These are phyloP conservation scores for Diadophis punctatus DNA, from an alignment of 2,113 vertebrate species.

Conservation along the genomic window DNA sequence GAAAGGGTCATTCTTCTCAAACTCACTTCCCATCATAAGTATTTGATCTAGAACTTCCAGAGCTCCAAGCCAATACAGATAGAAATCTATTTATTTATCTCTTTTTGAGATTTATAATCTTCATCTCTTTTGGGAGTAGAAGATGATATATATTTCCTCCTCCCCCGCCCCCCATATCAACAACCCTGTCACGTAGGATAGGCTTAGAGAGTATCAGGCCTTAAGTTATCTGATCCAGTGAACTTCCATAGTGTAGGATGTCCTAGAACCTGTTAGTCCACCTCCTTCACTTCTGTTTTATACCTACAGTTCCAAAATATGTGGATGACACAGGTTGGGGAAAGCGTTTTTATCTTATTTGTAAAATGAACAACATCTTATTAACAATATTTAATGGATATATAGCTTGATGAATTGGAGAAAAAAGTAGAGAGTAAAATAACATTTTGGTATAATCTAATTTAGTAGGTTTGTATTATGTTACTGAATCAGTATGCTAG, in stretches of 20 bases:
- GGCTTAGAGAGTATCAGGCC: background rate
- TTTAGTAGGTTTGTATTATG: conserved; percentile 12
- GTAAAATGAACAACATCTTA: background rate
- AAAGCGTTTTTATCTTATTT: background rate
- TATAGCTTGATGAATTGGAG: background rate
- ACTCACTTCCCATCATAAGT: background rate
- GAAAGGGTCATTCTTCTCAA: background rate
- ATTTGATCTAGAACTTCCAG: background rate
- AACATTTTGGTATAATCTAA: background rate
- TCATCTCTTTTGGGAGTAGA: background rate
- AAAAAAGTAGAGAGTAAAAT: background rate
- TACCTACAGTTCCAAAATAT: background rate
- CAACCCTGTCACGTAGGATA: background rate
- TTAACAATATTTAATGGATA: background rate
- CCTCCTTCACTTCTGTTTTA: background rate
- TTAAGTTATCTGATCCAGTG: background rate
- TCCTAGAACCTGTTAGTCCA: background rate
- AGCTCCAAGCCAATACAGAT: background rate
- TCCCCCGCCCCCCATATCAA: background rate
- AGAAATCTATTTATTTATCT: background rate
- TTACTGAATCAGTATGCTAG: conserved; percentile 24
- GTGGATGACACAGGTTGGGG: background rate
- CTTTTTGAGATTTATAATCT: background rate
- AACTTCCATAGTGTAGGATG: background rate
- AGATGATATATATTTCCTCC: background rate